Evolutionary conservation across 2,797 vertebrate species (phyloP).

Genomic region (Scolopax bukidnonensis): DNA sequence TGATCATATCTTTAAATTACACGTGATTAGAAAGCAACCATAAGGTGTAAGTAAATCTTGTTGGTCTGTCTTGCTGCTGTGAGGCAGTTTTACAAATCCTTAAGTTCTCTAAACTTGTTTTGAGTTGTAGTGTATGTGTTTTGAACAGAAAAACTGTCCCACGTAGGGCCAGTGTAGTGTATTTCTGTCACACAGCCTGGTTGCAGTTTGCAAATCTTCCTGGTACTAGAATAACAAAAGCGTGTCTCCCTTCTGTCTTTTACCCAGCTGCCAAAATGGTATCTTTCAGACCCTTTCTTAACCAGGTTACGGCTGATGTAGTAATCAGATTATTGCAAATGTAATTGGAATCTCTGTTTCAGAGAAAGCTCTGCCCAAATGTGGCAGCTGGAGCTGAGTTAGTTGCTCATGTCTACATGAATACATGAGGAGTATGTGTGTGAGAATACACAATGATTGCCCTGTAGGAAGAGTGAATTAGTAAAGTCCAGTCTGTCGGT

Average conservation of each 20-base stretch:
- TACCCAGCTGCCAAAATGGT: not conserved
- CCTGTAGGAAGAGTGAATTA: not conserved
- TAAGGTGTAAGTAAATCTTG: not conserved
- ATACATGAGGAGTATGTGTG: not conserved
- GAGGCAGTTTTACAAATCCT: not conserved
- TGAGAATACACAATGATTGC: not conserved
- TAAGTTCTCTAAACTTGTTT: not conserved
- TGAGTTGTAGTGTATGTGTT: not conserved
- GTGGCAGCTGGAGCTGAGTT: constrained; percentile 23
- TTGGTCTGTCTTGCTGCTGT: not conserved
- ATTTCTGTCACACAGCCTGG: not conserved
- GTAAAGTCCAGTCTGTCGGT: not conserved
- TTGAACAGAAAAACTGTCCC: not conserved
- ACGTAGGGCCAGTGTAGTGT: fast-evolving
- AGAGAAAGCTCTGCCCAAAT: not conserved
- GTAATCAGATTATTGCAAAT: constrained; percentile 62
- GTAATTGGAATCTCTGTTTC: constrained; percentile 49
- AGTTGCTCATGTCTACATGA: not conserved
- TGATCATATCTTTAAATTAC: not conserved
- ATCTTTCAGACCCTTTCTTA: constrained; percentile 32
- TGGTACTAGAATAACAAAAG: not conserved
- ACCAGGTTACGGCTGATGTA: constrained; percentile 39
- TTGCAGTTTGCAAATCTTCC: not conserved
- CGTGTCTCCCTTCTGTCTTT: not conserved
- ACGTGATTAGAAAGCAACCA: not conserved